phyloP scores from a whole-genome alignment of 2,888 invertebrate genomes.

The Tetranychus truncatus region DNA sequence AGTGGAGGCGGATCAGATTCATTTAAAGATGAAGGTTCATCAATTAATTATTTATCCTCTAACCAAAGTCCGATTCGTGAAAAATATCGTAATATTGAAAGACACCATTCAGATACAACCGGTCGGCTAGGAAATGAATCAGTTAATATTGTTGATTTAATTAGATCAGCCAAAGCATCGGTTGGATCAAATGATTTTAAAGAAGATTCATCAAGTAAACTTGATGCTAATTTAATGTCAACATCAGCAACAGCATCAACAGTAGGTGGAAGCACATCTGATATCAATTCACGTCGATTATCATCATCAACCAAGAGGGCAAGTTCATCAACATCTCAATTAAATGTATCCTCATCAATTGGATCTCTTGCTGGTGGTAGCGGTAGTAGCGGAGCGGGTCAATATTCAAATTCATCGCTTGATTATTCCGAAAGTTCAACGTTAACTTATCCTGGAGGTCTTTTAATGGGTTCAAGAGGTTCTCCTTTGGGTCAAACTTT shows the following conservation, averaged over 20 bases:
- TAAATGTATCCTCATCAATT: background rate
- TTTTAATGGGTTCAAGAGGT: background rate
- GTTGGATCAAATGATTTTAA: background rate
- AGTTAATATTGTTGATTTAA: background rate
- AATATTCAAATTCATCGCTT: background rate
- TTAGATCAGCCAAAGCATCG: background rate
- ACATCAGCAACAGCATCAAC: background rate
- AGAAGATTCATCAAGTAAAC: background rate
- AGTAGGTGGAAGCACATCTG: background rate
- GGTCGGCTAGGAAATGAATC: background rate
- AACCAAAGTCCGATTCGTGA: background rate
- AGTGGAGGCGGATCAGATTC: no score
- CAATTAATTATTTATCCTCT: background rate
- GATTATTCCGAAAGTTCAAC: slow-evolving; percentile 4
- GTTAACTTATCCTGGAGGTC: slow-evolving; percentile 7
- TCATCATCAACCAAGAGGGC: background rate
- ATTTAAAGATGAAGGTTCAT: no score
- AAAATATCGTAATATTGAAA: no score
- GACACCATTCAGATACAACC: background rate
- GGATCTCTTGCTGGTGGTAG: background rate
- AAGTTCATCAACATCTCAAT: slow-evolving; percentile 10
- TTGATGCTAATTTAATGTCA: background rate
- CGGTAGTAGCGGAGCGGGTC: background rate
- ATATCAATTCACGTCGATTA: background rate
- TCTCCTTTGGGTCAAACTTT: background rate